phyloP scores from a whole-genome alignment of 2,797 vertebrate genomes.

The Danionella dracula region DNA sequence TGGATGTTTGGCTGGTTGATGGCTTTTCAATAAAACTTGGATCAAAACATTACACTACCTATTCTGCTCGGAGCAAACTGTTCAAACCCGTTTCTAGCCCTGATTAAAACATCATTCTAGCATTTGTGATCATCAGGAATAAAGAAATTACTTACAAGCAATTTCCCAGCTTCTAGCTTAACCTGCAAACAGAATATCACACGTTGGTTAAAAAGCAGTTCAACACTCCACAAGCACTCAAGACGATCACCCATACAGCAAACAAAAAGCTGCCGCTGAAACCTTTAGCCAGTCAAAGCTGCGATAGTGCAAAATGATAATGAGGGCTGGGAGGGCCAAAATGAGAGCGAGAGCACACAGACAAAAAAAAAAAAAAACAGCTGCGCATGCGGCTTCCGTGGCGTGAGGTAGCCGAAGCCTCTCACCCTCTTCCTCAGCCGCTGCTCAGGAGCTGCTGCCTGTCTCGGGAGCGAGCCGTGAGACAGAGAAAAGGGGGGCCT shows the following conservation, averaged over 20 bases:
- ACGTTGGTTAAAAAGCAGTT: constrained; percentile 2
- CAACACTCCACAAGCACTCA: constrained; percentile 3
- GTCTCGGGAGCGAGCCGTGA: constrained; percentile 56
- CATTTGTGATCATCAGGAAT: too few species aligned
- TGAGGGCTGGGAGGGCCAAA: constrained; percentile 24
- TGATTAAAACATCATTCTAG: too few species aligned
- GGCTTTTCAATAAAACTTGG: too few species aligned
- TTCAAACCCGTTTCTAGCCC: too few species aligned
- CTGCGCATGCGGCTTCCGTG: constrained; percentile 44
- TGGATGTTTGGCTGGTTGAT: too few species aligned
- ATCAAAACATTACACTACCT: too few species aligned
- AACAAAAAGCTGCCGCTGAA: constrained; percentile 25
- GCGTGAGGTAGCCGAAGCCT: constrained; percentile 59
- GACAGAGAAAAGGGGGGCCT: constrained; percentile 66
- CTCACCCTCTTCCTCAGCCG: constrained; percentile 76
- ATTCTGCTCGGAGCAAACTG: too few species aligned
- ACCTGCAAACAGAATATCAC: constrained; percentile 24
- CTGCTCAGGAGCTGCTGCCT: constrained; percentile 53
- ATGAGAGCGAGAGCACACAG: background rate
- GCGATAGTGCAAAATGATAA: constrained; percentile 31
- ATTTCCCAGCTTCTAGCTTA: constrained; percentile 41
- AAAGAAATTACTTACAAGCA: constrained; percentile 16
- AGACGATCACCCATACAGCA: constrained; percentile 25
- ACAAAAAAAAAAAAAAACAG: background rate
- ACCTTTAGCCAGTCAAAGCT: constrained; percentile 31